phyloP scores from a whole-genome alignment of 2,888 invertebrate genomes.

The Platycheirus rosarum region DNA sequence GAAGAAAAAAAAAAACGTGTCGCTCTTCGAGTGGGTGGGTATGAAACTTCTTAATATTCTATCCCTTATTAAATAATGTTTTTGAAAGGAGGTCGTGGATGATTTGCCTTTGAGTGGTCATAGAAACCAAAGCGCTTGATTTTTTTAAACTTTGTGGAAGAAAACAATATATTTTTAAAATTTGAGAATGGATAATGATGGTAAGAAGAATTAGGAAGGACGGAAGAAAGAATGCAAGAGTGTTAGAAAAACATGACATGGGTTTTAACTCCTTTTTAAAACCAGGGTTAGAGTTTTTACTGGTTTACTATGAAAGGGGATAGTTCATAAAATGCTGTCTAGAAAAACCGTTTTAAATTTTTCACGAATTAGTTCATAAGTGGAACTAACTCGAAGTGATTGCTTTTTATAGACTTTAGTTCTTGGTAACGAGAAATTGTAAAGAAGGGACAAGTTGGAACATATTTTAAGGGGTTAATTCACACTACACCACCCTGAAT shows the following conservation, averaged over 20 bases:
- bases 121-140: conserved; percentile 54
- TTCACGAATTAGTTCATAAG: no score
- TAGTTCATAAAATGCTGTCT: neutral
- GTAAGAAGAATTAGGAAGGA: conserved; percentile 4
- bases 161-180: conserved; percentile 29
- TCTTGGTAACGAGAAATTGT: no score
- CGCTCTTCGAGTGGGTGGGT: conserved; percentile 8
- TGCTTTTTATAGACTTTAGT: no score
- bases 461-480: no score
- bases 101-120: conserved; percentile 38
- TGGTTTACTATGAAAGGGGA: no score
- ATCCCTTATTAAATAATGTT: conserved; percentile 61
- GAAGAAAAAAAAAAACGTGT: conserved; percentile 7
- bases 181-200: conserved; percentile 50
- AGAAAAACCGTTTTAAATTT: no score
- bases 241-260: conserved; percentile 32
- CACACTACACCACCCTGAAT: no score
- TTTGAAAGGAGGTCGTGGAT: conserved; percentile 32
- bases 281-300: no score
- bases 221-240: neutral
- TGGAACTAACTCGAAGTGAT: no score
- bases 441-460: no score
- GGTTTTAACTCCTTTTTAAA: conserved; percentile 1
- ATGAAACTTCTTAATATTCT: conserved; percentile 25
- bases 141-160: conserved; percentile 37